Percentiles rank a stretch among this genome's conserved stretches.
These are phyloP conservation scores for Parus major DNA, from an alignment of 2,113 vertebrate genomes.

Conservation along the genomic window DNA sequence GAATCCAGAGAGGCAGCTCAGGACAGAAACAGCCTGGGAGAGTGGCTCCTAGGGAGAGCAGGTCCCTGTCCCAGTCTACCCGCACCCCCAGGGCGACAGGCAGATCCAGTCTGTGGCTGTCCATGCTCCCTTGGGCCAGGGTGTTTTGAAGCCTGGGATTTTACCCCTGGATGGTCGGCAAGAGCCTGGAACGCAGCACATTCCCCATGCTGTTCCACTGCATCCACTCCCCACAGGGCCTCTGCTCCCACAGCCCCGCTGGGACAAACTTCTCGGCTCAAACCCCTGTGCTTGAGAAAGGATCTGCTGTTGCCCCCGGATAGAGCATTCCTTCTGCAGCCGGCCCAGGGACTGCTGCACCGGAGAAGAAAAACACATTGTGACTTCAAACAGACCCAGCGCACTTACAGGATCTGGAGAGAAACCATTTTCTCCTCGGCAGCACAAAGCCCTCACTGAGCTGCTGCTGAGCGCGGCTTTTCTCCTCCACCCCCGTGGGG, in stretches of 20 bases:
- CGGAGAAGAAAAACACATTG: slow-evolving; percentile 72
- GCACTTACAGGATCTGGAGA: slow-evolving; percentile 62
- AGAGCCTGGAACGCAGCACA: background rate
- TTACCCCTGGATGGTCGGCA: background rate
- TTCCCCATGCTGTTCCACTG: rapidly evolving
- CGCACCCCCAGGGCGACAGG: rapidly evolving
- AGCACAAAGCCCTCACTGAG: slow-evolving; percentile 71
- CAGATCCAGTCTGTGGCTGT: background rate
- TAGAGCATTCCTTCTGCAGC: slow-evolving; percentile 60
- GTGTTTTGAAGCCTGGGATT: background rate
- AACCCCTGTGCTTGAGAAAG: slow-evolving; percentile 2
- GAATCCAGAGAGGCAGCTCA: background rate
- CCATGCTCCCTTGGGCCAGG: background rate
- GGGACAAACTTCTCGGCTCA: background rate
- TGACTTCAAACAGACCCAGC: slow-evolving; percentile 68
- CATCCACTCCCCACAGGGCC: background rate
- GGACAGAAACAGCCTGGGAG: background rate
- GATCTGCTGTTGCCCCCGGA: slow-evolving; percentile 23
- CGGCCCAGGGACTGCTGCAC: slow-evolving; percentile 33
- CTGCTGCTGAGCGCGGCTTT: slow-evolving; percentile 28
- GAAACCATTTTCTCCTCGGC: slow-evolving; percentile 70
- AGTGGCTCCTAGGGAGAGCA: background rate
- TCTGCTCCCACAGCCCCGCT: background rate
- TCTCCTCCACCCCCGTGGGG: slow-evolving; percentile 17
- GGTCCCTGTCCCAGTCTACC: background rate